phyloP scores from a whole-genome alignment of 37 sponge, comb jelly and placozoan genomes.

The Aphrocallistes beatrix region DNA sequence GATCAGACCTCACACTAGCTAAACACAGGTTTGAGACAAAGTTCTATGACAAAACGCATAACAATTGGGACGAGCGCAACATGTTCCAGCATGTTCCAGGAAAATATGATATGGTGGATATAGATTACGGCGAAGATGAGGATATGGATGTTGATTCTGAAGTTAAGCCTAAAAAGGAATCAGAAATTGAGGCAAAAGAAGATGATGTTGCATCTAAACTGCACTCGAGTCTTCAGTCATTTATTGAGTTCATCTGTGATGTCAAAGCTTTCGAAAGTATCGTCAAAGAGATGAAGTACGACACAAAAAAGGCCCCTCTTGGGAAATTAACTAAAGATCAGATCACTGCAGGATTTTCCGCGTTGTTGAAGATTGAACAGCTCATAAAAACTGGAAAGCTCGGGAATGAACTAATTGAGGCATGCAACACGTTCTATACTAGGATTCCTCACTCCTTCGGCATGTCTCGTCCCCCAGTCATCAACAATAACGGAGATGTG shows the following conservation, averaged over 20 bases:
- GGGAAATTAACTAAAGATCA: constrained; percentile 86
- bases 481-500: constrained; percentile 54
- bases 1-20: constrained; percentile 48
- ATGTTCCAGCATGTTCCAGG: constrained; percentile 54
- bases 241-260: constrained; percentile 81
- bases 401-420: constrained; percentile 58
- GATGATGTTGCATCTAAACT: not conserved
- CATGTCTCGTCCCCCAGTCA: constrained; percentile 66
- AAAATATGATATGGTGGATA: constrained; percentile 71
- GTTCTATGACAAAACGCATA: constrained; percentile 80
- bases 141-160: not conserved
- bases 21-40: constrained; percentile 57
- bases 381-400: constrained; percentile 43
- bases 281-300: constrained; percentile 88
- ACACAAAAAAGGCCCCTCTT: constrained; percentile 80
- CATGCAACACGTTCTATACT: constrained; percentile 87
- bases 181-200: not conserved
- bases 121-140: constrained; percentile 53
- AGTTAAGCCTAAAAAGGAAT: not conserved
- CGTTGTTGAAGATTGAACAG: constrained; percentile 79
- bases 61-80: constrained; percentile 56
- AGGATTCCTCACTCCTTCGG: constrained; percentile 75
- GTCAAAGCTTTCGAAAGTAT: constrained; percentile 70
- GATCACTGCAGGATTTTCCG: constrained; percentile 66
- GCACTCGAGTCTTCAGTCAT: constrained; percentile 25